Evolutionary conservation across 2,113 vertebrate genomes (phyloP).

Genomic region (Anoplopoma fimbria): DNA sequence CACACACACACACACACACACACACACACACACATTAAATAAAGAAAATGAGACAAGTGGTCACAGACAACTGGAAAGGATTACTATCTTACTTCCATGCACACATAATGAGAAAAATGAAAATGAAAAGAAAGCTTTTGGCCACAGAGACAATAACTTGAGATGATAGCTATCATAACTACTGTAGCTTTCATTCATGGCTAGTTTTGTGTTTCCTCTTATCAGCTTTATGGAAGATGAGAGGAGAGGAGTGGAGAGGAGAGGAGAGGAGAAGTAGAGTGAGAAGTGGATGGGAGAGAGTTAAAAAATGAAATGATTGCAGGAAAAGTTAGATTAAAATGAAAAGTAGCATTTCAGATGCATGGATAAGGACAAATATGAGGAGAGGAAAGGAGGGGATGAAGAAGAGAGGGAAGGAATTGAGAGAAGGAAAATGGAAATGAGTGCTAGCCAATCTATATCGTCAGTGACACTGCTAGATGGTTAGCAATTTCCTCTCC

Average conservation of each 20-base stretch:
- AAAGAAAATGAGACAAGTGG: slow-evolving; percentile 55
- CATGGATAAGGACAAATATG: not conserved
- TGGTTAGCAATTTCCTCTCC: slow-evolving; percentile 83
- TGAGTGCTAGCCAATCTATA: slow-evolving; percentile 76
- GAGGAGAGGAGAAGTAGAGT: not conserved
- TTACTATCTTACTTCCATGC: slow-evolving; percentile 34
- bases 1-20: not conserved
- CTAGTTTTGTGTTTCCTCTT: slow-evolving; percentile 43
- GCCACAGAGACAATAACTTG: slow-evolving; percentile 60
- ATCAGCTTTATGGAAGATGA: slow-evolving; percentile 35
- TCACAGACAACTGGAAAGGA: slow-evolving; percentile 42
- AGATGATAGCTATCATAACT: slow-evolving; percentile 55
- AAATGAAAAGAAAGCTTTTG: slow-evolving; percentile 44
- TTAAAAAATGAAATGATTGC: not conserved
- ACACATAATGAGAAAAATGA: slow-evolving; percentile 51
- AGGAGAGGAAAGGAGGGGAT: slow-evolving; percentile 25
- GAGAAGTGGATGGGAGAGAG: not conserved
- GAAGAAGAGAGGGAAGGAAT: slow-evolving; percentile 41
- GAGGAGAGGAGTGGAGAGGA: not conserved
- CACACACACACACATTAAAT: slow-evolving; percentile 17
- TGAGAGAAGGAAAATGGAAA: slow-evolving; percentile 76
- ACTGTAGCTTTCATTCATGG: slow-evolving; percentile 39
- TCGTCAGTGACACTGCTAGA: slow-evolving; percentile 79
- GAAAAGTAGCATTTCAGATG: slow-evolving; percentile 1
- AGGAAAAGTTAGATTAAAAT: not conserved